phyloP scores from a whole-genome alignment of 2,113 vertebrate genomes.

The Tinamus guttatus region DNA sequence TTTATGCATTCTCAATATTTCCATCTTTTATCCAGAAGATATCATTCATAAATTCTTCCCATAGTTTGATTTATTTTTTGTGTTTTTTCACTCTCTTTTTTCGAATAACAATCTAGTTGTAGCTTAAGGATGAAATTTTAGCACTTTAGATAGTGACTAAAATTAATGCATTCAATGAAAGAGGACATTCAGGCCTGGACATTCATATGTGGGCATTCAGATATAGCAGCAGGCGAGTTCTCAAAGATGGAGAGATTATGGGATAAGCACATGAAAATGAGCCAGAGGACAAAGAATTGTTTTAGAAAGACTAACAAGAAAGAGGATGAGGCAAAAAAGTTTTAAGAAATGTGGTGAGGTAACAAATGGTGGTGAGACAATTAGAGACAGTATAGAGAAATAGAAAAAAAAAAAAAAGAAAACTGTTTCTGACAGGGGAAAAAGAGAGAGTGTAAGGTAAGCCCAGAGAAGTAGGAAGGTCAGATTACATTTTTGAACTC shows the following conservation, averaged over 20 bases:
- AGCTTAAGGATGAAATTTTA: neutral
- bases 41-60: neutral
- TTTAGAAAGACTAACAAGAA: neutral
- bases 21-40: neutral
- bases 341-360: neutral
- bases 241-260: neutral
- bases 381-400: neutral
- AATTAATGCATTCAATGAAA: neutral
- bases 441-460: neutral
- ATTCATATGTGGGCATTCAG: neutral
- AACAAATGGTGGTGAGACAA: neutral
- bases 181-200: neutral
- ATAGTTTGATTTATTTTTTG: neutral
- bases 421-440: neutral
- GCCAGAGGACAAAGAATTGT: neutral
- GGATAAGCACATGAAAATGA: neutral
- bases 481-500: neutral
- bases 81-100: neutral
- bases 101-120: neutral
- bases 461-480: neutral
- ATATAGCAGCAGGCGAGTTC: neutral
- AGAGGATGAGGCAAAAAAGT: neutral
- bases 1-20: neutral
- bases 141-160: neutral
- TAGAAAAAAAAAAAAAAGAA: neutral